These are phyloP conservation scores for Poecilus cupreus DNA, from an alignment of 2,888 invertebrate genomes.

Conservation along the genomic window DNA sequence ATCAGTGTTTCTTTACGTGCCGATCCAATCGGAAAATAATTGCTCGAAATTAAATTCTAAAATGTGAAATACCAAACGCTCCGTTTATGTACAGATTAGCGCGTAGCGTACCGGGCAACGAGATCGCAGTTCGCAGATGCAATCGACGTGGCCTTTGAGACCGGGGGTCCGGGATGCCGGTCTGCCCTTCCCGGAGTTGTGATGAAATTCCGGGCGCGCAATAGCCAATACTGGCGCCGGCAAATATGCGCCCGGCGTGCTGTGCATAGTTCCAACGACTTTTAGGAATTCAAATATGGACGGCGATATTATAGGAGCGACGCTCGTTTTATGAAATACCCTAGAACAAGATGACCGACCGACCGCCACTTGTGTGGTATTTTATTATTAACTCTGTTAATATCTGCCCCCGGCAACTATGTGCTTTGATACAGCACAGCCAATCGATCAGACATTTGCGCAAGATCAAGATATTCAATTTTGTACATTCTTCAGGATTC, in stretches of 20 bases:
- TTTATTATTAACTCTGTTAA: conserved; percentile 16
- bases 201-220: conserved; percentile 58
- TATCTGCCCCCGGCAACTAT: background rate
- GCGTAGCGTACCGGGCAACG: background rate
- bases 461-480: background rate
- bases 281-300: conserved; percentile 57
- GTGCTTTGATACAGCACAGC: background rate
- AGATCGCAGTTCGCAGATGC: background rate
- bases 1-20: conserved; percentile 53
- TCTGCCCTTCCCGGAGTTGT: conserved; percentile 20
- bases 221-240: conserved; percentile 50
- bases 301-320: conserved; percentile 1
- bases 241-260: conserved; percentile 49
- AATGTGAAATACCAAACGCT: conserved; percentile 49
- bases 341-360: background rate
- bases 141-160: too few species aligned
- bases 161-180: background rate
- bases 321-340: background rate
- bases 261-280: conserved; percentile 44
- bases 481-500: background rate
- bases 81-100: conserved; percentile 54
- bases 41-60: conserved; percentile 58
- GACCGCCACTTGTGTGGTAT: background rate
- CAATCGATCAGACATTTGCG: too few species aligned
- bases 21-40: conserved; percentile 59